A percentile compares a stretch with the other conserved stretches of the same genome.
These are phyloP conservation scores for Eupsilia transversa DNA, from an alignment of 2,888 invertebrate species.

Conservation along the genomic window DNA sequence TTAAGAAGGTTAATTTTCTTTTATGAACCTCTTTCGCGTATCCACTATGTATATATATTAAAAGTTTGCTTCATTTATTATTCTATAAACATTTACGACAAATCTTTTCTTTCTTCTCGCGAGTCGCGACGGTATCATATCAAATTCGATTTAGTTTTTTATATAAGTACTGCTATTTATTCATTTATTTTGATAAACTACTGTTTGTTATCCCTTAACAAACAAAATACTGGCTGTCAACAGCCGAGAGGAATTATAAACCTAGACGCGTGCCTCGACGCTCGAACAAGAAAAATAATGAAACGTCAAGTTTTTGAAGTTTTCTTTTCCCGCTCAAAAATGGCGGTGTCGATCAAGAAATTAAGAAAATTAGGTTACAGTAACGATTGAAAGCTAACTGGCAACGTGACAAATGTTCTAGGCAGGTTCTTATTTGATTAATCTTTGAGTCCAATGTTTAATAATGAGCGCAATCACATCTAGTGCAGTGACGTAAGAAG, in stretches of 20 bases:
- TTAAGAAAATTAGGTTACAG: constrained; percentile 39
- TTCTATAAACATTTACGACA: constrained; percentile 22
- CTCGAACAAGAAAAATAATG: constrained; percentile 5
- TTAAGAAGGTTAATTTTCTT: neutral
- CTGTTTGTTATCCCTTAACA: too few species aligned
- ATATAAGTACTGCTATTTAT: too few species aligned
- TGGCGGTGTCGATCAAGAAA: constrained; percentile 8
- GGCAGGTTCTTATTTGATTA: constrained; percentile 41
- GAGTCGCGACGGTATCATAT: constrained; percentile 5
- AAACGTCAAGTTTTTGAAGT: neutral
- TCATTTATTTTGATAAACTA: too few species aligned
- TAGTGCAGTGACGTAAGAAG: constrained; percentile 32
- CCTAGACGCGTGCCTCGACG: neutral
- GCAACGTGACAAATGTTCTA: constrained; percentile 48
- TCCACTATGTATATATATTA: too few species aligned
- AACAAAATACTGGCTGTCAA: constrained; percentile 4
- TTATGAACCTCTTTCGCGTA: neutral
- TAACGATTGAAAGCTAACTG: constrained; percentile 38
- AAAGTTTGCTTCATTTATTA: neutral
- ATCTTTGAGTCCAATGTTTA: constrained; percentile 46
- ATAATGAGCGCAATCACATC: constrained; percentile 21
- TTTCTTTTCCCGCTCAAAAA: constrained; percentile 36
- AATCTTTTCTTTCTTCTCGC: neutral
- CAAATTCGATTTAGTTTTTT: constrained; percentile 12
- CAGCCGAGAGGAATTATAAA: constrained; percentile 25